Conservation (phyloP, 1,140 invertebrate genomes). For the Saxidomus purpurata region DNA sequence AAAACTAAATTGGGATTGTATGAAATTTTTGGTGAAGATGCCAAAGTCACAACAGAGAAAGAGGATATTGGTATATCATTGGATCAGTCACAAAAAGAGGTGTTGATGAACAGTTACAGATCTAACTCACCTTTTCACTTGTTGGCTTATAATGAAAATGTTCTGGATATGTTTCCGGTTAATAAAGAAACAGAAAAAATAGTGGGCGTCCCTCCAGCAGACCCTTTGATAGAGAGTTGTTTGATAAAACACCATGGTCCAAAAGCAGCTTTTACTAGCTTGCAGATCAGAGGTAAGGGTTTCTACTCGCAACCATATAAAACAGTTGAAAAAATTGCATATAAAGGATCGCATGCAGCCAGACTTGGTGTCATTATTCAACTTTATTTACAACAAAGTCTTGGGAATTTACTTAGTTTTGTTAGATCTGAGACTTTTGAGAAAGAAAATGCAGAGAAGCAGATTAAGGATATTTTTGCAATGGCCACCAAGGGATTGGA, state of each 20-base stretch:
- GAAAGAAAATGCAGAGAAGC: neutral
- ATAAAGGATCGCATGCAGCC: conserved; percentile 33
- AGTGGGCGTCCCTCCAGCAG: no score
- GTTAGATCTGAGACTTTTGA: neutral
- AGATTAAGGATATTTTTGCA: conserved; percentile 38
- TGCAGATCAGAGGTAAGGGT: neutral
- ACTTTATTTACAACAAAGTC: conserved; percentile 22
- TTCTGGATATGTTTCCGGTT: no score
- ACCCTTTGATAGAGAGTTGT: neutral
- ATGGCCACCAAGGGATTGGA: conserved; percentile 48
- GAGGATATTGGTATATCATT: no score
- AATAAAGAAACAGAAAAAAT: no score
- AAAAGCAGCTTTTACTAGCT: neutral
- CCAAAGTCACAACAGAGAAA: no score
- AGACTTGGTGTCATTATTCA: neutral
- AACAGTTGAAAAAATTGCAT: conserved; percentile 35
- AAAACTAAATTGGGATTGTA: no score
- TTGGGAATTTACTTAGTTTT: neutral
- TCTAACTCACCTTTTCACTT: no score
- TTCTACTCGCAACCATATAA: neutral
- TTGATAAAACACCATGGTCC: neutral
- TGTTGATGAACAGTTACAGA: no score
- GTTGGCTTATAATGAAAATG: no score
- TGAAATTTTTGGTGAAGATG: no score
- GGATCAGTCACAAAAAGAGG: no score